Evolutionary conservation across 1,140 invertebrate genomes (phyloP).

Genomic region (Melanaphis sacchari): DNA sequence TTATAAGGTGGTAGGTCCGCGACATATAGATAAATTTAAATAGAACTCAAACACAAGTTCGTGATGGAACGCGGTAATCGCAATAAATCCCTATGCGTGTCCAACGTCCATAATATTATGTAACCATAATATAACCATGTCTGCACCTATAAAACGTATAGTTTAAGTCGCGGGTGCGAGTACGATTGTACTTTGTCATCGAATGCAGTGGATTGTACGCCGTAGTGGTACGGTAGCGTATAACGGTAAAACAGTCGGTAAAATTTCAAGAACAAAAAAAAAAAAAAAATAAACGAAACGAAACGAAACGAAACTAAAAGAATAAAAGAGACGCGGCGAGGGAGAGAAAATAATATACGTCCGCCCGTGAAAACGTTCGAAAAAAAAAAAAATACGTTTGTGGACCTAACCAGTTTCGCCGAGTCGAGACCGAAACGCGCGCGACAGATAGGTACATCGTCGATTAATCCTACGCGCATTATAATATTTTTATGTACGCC

Average conservation of each 20-base stretch:
- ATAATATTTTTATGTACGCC: neutral
- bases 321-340: too few species aligned
- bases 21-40: too few species aligned
- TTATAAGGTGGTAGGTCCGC: too few species aligned
- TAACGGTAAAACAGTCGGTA: neutral
- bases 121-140: neutral
- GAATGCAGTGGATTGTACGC: neutral
- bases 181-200: neutral
- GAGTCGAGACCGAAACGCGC: neutral
- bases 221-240: neutral
- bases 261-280: neutral
- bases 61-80: too few species aligned
- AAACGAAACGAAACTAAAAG: neutral
- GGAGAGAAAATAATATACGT: conserved; percentile 23
- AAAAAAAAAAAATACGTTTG: neutral
- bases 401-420: conserved; percentile 32
- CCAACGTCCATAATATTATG: neutral
- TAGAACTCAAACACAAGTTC: too few species aligned
- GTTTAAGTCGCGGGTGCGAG: neutral
- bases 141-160: neutral
- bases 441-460: neutral
- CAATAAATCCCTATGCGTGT: too few species aligned
- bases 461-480: neutral
- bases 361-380: neutral
- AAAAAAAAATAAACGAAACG: neutral